Evolutionary conservation across 1,140 invertebrate species (phyloP).

Genomic region (Epicauta chinensis): DNA sequence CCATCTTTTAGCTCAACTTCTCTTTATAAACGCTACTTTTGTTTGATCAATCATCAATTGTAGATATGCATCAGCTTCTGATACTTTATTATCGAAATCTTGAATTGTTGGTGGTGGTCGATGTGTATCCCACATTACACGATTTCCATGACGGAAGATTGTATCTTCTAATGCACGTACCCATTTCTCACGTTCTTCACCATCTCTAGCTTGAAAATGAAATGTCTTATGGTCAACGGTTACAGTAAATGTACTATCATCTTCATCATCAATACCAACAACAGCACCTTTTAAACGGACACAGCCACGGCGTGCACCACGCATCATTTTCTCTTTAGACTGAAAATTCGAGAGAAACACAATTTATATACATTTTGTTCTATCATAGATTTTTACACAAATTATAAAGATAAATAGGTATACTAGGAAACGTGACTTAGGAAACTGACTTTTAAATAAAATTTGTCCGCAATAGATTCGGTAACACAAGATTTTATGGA

Average conservation of each 20-base stretch:
- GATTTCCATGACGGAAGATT: conserved; percentile 73
- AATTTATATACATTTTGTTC: too few species aligned
- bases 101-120: conserved; percentile 57
- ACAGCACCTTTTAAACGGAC: conserved; percentile 89
- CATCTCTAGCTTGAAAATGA: conserved; percentile 95
- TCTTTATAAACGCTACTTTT: too few species aligned
- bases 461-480: too few species aligned
- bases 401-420: too few species aligned
- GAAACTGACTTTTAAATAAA: too few species aligned
- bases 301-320: conserved; percentile 91
- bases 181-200: conserved; percentile 92
- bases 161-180: conserved; percentile 90
- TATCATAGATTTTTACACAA: too few species aligned
- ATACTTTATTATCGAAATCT: conserved; percentile 85
- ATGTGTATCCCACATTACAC: conserved; percentile 54
- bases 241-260: conserved; percentile 98
- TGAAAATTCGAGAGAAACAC: conserved; percentile 49
- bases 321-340: conserved; percentile 99
- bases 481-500: too few species aligned
- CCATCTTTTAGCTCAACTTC: too few species aligned
- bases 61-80: conserved; percentile 93
- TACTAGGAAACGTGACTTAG: too few species aligned
- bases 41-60: conserved; percentile 95
- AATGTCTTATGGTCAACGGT: conserved; percentile 98
- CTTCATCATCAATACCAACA: conserved; percentile 98